Conservation (phyloP, 2,888 invertebrate genomes). For the Leptopilina syphax region DNA sequence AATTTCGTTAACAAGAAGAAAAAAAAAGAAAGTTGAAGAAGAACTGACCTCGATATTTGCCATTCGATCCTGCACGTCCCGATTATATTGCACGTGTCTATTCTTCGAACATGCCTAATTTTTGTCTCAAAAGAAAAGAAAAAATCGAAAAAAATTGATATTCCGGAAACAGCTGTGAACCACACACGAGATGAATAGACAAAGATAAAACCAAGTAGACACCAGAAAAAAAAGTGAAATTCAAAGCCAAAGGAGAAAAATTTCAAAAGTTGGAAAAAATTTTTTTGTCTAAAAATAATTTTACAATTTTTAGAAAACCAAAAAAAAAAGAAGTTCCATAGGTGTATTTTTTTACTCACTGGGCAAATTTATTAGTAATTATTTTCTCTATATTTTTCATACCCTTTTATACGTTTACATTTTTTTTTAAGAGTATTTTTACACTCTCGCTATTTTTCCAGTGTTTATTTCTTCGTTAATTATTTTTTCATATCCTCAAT, state of each 20-base stretch:
- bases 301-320: too few relatives aligned
- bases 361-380: not conserved
- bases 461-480: too few relatives aligned
- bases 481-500: too few relatives aligned
- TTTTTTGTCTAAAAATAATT: not conserved
- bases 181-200: not conserved
- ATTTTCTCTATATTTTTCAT: too few relatives aligned
- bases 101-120: constrained; percentile 17
- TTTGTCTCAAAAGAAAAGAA: not conserved
- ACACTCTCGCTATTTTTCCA: too few relatives aligned
- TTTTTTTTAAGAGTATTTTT: too few relatives aligned
- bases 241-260: not conserved
- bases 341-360: not conserved
- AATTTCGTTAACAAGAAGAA: not conserved
- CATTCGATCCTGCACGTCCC: constrained; percentile 12
- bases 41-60: constrained; percentile 27
- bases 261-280: not conserved
- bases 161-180: constrained; percentile 35
- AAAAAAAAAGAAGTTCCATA: too few relatives aligned
- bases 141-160: not conserved
- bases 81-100: constrained; percentile 23
- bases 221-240: not conserved
- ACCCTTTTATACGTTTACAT: too few relatives aligned
- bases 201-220: constrained; percentile 3
- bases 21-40: not conserved